Evolutionary conservation across 2,113 vertebrate species (phyloP), one percentile per base, ranked within the genome.

Genomic region (Ia io): DNA sequence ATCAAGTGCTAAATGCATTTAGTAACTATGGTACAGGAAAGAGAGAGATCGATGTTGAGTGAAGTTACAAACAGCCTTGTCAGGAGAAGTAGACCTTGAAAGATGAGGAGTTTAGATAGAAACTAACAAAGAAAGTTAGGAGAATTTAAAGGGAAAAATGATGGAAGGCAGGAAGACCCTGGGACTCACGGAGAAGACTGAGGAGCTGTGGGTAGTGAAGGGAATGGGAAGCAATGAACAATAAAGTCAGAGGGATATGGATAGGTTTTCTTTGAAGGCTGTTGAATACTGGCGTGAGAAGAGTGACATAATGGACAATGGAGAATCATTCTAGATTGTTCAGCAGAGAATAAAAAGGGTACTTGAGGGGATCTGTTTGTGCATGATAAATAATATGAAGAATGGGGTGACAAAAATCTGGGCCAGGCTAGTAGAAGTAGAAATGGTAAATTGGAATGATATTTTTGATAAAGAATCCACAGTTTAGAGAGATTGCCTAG

Each of bases 1-100:
- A 67, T 69, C 22, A 61, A 82, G 42, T 78, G 18, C 82, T 86
- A 79, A 93, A 87, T 91, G 59, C 51, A 69, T 25, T 94, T 91
- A 84, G 49, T 86, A 88, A 67, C 4, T 82, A 35, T 42, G 76
- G 44, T 37, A 47, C 17, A 76, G 59, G 25, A 88, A 79, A 61
- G 63, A 83, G 42, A 85, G 42, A 76, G 40, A 71, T 69, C 14
- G 73, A 56, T 69, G 35, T 42, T 76, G 23, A 37, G 1, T 82
- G 10, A 89, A 91, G 86, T 90, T 77, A 65, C 32, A 67, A 74
- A 87, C 90, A 87, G 18, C 42, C 14, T 91, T 94, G 23, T 65
- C 22, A 5, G 28, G 44, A 18, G n/a, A 89, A 87, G 51, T 12
- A 32, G 35, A 73, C 78, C 47, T 84, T 80, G 47, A 84, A 91